Evolutionary conservation across 2,797 vertebrate species (phyloP).

Genomic region (Cetoscarus ocellatus): DNA sequence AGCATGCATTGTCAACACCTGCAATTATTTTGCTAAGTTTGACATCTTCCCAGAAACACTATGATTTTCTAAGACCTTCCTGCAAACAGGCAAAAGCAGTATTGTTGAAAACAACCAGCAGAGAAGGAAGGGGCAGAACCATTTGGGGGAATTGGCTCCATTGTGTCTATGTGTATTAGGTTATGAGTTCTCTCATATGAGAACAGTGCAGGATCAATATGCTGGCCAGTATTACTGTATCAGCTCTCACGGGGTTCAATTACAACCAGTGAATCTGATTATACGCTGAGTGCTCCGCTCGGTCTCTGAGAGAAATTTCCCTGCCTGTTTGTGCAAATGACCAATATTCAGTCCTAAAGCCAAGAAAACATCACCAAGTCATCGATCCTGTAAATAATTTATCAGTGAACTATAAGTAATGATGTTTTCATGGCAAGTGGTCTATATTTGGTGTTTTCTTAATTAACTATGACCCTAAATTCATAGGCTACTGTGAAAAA

Average conservation of each 20-base stretch:
- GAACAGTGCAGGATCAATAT: slow-evolving; percentile 77
- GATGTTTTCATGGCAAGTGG: not conserved
- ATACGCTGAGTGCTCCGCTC: slow-evolving; percentile 79
- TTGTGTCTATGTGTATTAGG: slow-evolving; percentile 78
- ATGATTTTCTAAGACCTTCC: slow-evolving; percentile 17
- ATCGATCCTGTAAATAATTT: slow-evolving; percentile 9
- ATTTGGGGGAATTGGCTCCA: slow-evolving; percentile 71
- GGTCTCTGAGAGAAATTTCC: slow-evolving; percentile 54
- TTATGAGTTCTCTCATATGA: slow-evolving; percentile 76
- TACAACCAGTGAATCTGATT: slow-evolving; percentile 82
- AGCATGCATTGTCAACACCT: not conserved
- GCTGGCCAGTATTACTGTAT: slow-evolving; percentile 75
- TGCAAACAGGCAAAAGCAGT: slow-evolving; percentile 24
- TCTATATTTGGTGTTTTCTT: not conserved
- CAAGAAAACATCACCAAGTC: slow-evolving; percentile 17
- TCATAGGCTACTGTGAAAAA: no score
- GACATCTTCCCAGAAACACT: slow-evolving; percentile 5
- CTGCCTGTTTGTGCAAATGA: slow-evolving; percentile 36
- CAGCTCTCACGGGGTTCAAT: slow-evolving; percentile 79
- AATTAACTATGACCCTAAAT: no score
- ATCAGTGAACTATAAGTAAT: slow-evolving; percentile 16
- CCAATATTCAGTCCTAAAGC: slow-evolving; percentile 13
- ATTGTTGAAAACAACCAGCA: slow-evolving; percentile 27
- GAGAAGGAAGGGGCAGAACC: slow-evolving; percentile 8
- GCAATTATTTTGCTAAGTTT: not conserved